Evolutionary conservation across 1,140 invertebrate genomes (phyloP).

Genomic region (Thaumetopoea pityocampa): DNA sequence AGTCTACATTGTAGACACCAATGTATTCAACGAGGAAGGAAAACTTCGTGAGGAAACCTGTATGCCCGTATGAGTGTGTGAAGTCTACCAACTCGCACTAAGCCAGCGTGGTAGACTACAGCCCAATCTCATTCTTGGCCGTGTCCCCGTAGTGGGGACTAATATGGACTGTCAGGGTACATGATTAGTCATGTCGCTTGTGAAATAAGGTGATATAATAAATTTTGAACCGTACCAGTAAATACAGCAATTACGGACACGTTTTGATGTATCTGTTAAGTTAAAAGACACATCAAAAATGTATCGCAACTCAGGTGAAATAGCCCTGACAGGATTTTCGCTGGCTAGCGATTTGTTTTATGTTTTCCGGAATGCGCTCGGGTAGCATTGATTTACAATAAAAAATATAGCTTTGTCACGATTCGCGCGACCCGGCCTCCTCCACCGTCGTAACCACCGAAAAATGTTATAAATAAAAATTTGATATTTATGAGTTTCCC

Average conservation of each 20-base stretch:
- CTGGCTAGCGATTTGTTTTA: slow-evolving; percentile 43
- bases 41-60: too few relatives aligned
- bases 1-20: too few relatives aligned
- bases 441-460: slow-evolving; percentile 17
- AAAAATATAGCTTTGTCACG: slow-evolving; percentile 52
- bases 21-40: too few relatives aligned
- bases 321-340: slow-evolving; percentile 31
- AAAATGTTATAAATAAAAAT: slow-evolving; percentile 11
- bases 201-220: slow-evolving; percentile 1
- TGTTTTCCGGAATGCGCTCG: slow-evolving; percentile 37
- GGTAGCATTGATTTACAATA: slow-evolving; percentile 53
- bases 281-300: slow-evolving; percentile 12
- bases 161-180: too few relatives aligned
- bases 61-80: too few relatives aligned
- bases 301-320: slow-evolving; percentile 22
- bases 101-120: too few relatives aligned
- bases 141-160: too few relatives aligned
- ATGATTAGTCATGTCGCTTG: too few relatives aligned
- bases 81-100: too few relatives aligned
- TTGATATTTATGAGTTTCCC: slow-evolving; percentile 6
- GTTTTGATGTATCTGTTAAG: slow-evolving; percentile 6
- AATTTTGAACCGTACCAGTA: background rate
- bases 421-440: slow-evolving; percentile 35
- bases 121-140: too few relatives aligned
- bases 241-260: background rate